Conservation (phyloP, 2,797 vertebrate species). For the Sebastes trivittatus region DNA sequence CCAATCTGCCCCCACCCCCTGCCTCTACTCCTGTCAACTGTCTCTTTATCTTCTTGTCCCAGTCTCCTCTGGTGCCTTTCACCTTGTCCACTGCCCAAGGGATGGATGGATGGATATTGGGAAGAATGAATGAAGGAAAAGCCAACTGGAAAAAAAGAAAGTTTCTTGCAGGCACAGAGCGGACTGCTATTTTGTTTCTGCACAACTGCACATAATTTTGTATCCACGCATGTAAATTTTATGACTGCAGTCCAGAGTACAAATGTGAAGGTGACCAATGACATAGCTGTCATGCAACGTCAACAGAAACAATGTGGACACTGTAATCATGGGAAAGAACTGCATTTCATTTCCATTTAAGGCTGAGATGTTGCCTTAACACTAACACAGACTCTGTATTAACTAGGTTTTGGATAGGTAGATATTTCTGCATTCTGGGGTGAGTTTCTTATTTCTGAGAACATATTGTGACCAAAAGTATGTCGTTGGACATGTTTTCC, state of each 20-base stretch:
- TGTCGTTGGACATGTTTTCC: neutral
- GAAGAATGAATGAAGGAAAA: neutral
- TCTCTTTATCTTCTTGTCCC: conserved; percentile 14
- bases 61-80: neutral
- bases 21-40: neutral
- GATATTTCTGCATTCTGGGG: neutral
- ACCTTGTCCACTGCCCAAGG: neutral
- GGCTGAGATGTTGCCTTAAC: neutral
- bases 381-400: neutral
- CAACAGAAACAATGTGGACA: neutral
- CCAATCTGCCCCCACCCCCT: neutral
- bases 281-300: neutral
- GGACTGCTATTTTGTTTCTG: neutral
- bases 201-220: neutral
- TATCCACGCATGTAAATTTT: neutral
- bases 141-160: neutral
- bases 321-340: neutral
- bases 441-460: neutral
- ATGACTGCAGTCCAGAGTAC: neutral
- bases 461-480: neutral
- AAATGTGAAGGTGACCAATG: neutral
- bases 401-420: neutral
- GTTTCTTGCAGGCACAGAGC: neutral
- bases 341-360: neutral
- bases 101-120: neutral